These are phyloP conservation scores for Diphyllodes magnificus DNA, from an alignment of 2,113 vertebrate species.

Conservation along the genomic window DNA sequence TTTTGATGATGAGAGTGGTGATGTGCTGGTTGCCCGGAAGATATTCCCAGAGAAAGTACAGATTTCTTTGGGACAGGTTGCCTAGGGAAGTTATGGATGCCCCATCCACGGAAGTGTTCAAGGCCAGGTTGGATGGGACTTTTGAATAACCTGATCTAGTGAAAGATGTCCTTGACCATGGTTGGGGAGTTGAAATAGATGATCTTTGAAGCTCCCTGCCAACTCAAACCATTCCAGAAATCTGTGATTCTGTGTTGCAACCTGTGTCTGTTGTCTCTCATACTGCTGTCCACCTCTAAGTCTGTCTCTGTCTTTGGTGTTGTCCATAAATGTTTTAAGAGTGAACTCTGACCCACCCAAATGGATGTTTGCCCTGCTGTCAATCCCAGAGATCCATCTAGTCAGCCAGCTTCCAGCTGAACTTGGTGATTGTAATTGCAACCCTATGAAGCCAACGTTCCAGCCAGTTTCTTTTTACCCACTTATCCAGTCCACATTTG, in stretches of 20 bases:
- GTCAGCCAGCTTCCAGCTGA: neutral
- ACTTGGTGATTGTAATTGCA: neutral
- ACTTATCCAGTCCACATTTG: neutral
- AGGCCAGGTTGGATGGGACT: neutral
- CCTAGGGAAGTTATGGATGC: neutral
- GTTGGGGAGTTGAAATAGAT: neutral
- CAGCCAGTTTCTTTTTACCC: neutral
- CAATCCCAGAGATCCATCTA: neutral
- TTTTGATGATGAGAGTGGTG: neutral
- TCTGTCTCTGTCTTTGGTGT: neutral
- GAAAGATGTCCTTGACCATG: neutral
- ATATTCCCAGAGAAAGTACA: neutral
- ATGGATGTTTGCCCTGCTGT: neutral
- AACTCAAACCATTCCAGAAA: neutral
- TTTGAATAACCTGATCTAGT: neutral
- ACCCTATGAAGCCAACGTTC: rapidly evolving
- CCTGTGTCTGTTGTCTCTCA: neutral
- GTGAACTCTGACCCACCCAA: neutral
- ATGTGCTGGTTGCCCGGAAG: neutral
- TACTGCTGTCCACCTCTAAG: neutral
- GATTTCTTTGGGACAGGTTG: neutral
- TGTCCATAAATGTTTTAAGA: neutral
- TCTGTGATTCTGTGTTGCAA: neutral
- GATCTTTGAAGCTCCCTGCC: neutral
- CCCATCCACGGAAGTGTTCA: neutral